Evolutionary conservation across 2,888 invertebrate genomes (phyloP).

Genomic region (Brachyopa scutellaris): DNA sequence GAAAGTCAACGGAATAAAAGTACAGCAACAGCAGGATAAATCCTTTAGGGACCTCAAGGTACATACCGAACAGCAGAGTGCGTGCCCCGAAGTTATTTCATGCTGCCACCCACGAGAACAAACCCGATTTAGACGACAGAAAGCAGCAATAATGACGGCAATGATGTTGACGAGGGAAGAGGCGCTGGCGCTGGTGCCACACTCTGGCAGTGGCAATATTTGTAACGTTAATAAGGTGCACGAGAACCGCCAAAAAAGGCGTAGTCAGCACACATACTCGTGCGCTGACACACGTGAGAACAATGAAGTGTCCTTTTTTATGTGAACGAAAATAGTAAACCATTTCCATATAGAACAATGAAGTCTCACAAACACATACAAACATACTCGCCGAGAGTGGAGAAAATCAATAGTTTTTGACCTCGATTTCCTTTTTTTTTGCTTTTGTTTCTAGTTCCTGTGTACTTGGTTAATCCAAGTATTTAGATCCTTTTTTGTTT

Average conservation of each 20-base stretch:
- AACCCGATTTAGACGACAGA: conserved; percentile 33
- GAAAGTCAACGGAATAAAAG: conserved; percentile 30
- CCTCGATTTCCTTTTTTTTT: conserved; percentile 43
- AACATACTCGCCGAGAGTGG: neutral
- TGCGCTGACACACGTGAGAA: conserved; percentile 34
- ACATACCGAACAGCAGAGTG: conserved; percentile 22
- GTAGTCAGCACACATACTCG: neutral
- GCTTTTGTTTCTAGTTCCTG: neutral
- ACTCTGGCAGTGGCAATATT: no score
- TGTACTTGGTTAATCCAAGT: neutral
- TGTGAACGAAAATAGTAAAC: conserved; percentile 12
- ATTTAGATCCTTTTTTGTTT: neutral
- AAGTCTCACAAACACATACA: neutral
- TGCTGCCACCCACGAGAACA: conserved; percentile 31
- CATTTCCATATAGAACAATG: conserved; percentile 28
- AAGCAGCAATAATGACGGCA: conserved; percentile 29
- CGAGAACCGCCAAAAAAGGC: conserved; percentile 23
- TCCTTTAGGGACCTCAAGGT: neutral
- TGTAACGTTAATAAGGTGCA: conserved; percentile 14
- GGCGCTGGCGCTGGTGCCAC: no score
- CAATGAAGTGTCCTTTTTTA: conserved; percentile 43
- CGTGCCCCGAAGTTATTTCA: conserved; percentile 53
- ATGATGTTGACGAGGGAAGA: conserved; percentile 19
- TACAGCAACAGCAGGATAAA: neutral
- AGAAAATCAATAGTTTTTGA: conserved; percentile 60